These are phyloP conservation scores for Heliconius eleuchia DNA, from an alignment of 1,140 invertebrate species.

Conservation along the genomic window DNA sequence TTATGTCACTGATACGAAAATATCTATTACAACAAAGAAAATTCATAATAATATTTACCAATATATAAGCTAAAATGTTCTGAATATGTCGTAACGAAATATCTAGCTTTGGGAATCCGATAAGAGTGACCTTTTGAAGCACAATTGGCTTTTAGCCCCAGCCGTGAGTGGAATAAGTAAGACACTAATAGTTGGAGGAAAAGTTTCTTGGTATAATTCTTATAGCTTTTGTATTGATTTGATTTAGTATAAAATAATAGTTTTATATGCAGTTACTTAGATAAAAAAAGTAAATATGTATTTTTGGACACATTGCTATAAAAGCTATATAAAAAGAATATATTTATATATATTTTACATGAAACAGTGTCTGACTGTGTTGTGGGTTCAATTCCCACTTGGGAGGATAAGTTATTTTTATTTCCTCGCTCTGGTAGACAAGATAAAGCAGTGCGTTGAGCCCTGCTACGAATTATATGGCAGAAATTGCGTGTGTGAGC, in stretches of 20 bases:
- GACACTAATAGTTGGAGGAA: neutral
- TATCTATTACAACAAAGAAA: neutral
- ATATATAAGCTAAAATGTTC: constrained; percentile 20
- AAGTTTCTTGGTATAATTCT: neutral
- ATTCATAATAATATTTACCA: neutral
- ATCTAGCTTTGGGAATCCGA: constrained; percentile 30
- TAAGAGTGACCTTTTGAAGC: constrained; percentile 35
- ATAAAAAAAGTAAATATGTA: too few species aligned
- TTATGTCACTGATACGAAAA: too few species aligned
- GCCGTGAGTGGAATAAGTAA: constrained; percentile 29
- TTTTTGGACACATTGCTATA: too few species aligned
- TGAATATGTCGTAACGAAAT: constrained; percentile 23
- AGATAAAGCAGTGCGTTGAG: too few species aligned
- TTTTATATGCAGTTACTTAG: neutral
- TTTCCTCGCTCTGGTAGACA: too few species aligned
- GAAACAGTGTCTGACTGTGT: too few species aligned
- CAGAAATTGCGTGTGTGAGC: too few species aligned
- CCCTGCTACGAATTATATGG: too few species aligned
- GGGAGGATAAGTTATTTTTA: too few species aligned
- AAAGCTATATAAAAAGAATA: too few species aligned
- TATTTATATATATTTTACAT: too few species aligned
- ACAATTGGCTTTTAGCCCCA: constrained; percentile 35
- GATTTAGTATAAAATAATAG: neutral
- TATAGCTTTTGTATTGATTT: neutral
- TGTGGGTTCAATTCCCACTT: too few species aligned